These are phyloP conservation scores for Anaspis maculata DNA, from an alignment of 2,888 invertebrate genomes.

Conservation along the genomic window DNA sequence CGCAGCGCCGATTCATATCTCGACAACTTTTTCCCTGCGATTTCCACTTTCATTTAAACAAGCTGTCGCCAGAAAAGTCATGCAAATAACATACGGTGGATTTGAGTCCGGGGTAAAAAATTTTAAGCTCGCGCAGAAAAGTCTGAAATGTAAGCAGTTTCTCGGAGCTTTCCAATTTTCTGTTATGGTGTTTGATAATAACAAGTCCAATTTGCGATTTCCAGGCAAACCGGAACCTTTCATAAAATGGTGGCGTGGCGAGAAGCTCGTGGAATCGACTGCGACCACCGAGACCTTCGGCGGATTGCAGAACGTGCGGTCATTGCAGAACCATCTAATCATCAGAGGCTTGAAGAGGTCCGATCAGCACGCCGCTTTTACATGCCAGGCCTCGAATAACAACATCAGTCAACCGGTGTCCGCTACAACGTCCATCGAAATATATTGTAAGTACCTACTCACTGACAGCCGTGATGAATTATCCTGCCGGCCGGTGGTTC, in stretches of 20 bases:
- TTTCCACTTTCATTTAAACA: too few species aligned
- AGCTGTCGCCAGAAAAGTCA: too few species aligned
- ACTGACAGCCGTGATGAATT: conserved; percentile 10
- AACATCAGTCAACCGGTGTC: conserved; percentile 61
- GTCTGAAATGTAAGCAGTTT: too few species aligned
- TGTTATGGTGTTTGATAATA: too few species aligned
- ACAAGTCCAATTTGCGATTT: conserved; percentile 27
- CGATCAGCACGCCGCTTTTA: conserved; percentile 66
- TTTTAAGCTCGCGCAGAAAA: too few species aligned
- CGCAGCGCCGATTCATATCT: too few species aligned
- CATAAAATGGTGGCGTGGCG: conserved; percentile 71
- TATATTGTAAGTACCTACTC: conserved; percentile 56
- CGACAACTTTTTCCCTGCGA: too few species aligned
- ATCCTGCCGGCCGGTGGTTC: background rate
- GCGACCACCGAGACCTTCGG: conserved; percentile 48
- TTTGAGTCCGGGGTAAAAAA: too few species aligned
- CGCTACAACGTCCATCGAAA: conserved; percentile 62
- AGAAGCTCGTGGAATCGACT: conserved; percentile 52
- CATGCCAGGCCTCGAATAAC: conserved; percentile 71
- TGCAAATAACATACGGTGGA: too few species aligned
- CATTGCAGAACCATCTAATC: conserved; percentile 55
- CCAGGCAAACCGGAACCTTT: conserved; percentile 64
- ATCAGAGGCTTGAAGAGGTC: conserved; percentile 55
- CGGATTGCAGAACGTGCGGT: conserved; percentile 45
- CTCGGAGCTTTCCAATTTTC: too few species aligned